phyloP scores from a whole-genome alignment of 2,888 invertebrate genomes.

The Chesias legatella region DNA sequence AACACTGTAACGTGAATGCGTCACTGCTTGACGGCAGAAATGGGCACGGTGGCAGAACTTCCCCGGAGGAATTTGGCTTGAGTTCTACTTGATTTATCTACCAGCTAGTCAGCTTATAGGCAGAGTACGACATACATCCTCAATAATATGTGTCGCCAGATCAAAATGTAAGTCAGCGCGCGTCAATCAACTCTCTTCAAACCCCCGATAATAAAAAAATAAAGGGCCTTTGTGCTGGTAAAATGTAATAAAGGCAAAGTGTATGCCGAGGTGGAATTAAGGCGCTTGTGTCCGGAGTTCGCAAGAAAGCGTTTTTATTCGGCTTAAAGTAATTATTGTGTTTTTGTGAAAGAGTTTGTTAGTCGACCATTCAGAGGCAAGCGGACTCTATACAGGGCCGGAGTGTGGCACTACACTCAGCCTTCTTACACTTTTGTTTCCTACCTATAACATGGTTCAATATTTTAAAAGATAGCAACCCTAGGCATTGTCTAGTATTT shows the following conservation, averaged over 20 bases:
- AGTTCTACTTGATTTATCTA: too few relatives aligned
- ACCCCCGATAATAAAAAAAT: conserved; percentile 21
- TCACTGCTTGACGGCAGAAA: too few relatives aligned
- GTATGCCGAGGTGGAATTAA: conserved; percentile 67
- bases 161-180: neutral
- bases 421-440: neutral
- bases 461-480: too few relatives aligned
- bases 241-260: conserved; percentile 41
- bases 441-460: too few relatives aligned
- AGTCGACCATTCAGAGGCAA: conserved; percentile 72
- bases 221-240: conserved; percentile 29
- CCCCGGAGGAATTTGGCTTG: too few relatives aligned
- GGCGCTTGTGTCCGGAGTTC: conserved; percentile 54
- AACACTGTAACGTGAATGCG: too few relatives aligned
- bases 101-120: too few relatives aligned
- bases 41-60: too few relatives aligned
- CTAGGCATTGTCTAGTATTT: too few relatives aligned
- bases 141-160: too few relatives aligned
- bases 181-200: conserved; percentile 16
- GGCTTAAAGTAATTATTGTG: conserved; percentile 79
- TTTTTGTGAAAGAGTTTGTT: conserved; percentile 81
- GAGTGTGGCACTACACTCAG: conserved; percentile 27
- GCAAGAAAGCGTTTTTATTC: conserved; percentile 75
- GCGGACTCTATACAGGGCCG: conserved; percentile 58
- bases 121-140: too few relatives aligned